Base-by-base conservation (phyloP, 2,888 invertebrate genomes). In the Carterocephalus palaemon region DNA sequence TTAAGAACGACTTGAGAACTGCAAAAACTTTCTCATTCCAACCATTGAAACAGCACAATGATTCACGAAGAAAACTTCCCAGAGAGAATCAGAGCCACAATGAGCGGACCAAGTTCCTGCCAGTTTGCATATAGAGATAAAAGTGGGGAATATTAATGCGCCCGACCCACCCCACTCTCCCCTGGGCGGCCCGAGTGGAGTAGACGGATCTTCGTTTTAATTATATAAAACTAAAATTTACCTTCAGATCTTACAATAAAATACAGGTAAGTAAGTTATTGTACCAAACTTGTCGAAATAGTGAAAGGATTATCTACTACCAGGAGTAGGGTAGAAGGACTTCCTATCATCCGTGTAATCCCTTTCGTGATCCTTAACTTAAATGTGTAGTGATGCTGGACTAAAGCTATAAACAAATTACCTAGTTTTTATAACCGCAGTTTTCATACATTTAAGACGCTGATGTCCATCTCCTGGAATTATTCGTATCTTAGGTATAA, bases 71-170 rank as follows among this genome's bases (percentile, higher is more conserved):
- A 55, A 58, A 67, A 79, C 79, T 65, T 75, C 69, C 62, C 65
- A 61, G 59, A 70, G 61, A 68, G 78, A 83, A 82, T 82, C 83
- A 78, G 67, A 73, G 73, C 78, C 80, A 84, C 85, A 85, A 85
- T 86, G 85, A 84, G 74, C 72, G 73, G 75, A 74, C 76, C 68
- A 82, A 82, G 76, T 75, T 75, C 73, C 79, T 77, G 83, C 85
- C 85, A 84, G 85, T 86, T 86, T 85, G 86, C 86, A 86, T 86
- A 85, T 85, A 86, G 86, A 86, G 86, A 86, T 86, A 86, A 86
- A 86, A 86, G 85, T 84, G 77, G 84, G 83, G 86, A 85, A 86
- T 86, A 86, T 85, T 86, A 86, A 86, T 86, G 85, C 79, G 85
- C 75, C 78, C 79, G 75, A 75, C 74, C 77, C 62, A 64, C 48